phyloP scores from a whole-genome alignment of 2,113 vertebrate genomes.

The Microcebus tavaratra region DNA sequence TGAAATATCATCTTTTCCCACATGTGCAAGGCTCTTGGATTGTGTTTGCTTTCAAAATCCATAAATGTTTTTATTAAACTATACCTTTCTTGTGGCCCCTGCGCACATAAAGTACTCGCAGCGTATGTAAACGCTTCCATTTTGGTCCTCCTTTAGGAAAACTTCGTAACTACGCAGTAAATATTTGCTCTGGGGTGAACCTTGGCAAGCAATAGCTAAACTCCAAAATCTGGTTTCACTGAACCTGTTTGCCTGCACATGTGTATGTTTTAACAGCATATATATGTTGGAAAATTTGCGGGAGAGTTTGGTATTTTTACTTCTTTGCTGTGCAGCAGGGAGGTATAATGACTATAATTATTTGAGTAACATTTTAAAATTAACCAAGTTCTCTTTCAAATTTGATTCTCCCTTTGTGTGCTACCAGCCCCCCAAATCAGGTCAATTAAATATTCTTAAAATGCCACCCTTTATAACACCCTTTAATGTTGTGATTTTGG shows the following conservation, averaged over 20 bases:
- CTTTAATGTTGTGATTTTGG: neutral
- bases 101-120: neutral
- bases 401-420: neutral
- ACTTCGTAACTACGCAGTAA: conserved; percentile 61
- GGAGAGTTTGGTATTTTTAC: conserved; percentile 32
- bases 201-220: conserved; percentile 42
- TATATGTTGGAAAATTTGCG: neutral
- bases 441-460: neutral
- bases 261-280: neutral
- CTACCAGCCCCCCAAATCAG: neutral
- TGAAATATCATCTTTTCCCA: conserved; percentile 71
- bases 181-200: conserved; percentile 72
- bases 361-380: conserved; percentile 53
- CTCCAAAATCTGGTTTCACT: conserved; percentile 30
- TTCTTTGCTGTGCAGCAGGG: neutral
- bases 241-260: neutral
- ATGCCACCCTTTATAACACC: neutral
- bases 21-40: conserved; percentile 57
- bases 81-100: conserved; percentile 63
- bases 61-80: conserved; percentile 76
- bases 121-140: conserved; percentile 67
- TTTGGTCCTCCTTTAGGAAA: conserved; percentile 59
- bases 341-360: conserved; percentile 52
- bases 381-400: conserved; percentile 56
- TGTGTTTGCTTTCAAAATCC: conserved; percentile 69